Evolutionary conservation across 2,888 invertebrate species (phyloP).

Genomic region (Hyalella azteca): DNA sequence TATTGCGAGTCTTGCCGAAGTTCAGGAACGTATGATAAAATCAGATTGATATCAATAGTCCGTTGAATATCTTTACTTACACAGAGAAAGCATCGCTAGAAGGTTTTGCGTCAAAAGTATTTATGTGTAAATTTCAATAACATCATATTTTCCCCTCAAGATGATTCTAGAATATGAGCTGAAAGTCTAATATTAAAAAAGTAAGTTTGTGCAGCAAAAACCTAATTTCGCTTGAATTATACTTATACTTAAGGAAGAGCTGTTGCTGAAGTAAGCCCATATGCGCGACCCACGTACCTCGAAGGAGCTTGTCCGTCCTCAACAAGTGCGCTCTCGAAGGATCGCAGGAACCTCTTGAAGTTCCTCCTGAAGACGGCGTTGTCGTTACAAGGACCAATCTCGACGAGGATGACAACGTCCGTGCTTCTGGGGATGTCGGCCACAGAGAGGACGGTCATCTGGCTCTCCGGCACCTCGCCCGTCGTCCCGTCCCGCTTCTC

Average conservation of each 20-base stretch:
- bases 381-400: constrained; percentile 80
- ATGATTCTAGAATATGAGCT: too few relatives aligned
- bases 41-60: too few relatives aligned
- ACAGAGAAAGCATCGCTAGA: too few relatives aligned
- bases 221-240: neutral
- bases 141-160: too few relatives aligned
- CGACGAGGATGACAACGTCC: constrained; percentile 67
- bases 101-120: too few relatives aligned
- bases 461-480: constrained; percentile 41
- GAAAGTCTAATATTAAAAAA: too few relatives aligned
- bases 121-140: too few relatives aligned
- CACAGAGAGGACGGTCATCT: constrained; percentile 38
- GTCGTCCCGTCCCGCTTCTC: constrained; percentile 40
- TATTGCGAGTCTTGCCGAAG: too few relatives aligned
- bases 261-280: neutral
- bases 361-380: constrained; percentile 71
- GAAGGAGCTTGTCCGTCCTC: neutral
- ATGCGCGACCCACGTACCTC: neutral
- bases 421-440: constrained; percentile 67
- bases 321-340: neutral
- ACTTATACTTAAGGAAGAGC: neutral
- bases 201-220: too few relatives aligned
- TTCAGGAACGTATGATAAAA: too few relatives aligned
- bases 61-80: too few relatives aligned
- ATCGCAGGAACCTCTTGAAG: constrained; percentile 67